Conservation (phyloP, 2,113 vertebrate genomes). For the Pseudopodoces humilis region DNA sequence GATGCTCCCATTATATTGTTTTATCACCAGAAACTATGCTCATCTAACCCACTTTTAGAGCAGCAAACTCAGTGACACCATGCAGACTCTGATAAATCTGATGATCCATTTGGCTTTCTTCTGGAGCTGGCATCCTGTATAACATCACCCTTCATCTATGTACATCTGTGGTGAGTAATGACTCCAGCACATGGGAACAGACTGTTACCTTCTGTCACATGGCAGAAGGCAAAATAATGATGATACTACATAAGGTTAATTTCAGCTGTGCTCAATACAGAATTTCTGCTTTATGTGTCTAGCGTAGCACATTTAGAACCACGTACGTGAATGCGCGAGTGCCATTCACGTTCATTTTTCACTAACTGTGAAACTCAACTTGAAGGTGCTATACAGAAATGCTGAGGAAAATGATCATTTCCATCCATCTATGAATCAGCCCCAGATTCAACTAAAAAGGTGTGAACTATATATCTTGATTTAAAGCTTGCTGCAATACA, state of each 20-base stretch:
- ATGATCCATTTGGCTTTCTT: constrained; percentile 7
- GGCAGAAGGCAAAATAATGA: constrained; percentile 3
- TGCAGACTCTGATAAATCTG: neutral
- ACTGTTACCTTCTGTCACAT: constrained; percentile 1
- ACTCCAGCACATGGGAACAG: neutral
- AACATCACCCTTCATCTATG: neutral
- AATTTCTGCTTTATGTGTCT: neutral
- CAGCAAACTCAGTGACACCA: neutral
- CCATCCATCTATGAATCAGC: neutral
- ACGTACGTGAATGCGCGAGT: neutral
- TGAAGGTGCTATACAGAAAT: neutral
- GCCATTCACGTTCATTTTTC: neutral
- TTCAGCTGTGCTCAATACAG: neutral
- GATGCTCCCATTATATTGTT: neutral
- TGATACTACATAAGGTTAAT: neutral
- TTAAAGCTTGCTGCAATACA: neutral
- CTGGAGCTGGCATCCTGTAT: neutral
- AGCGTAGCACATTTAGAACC: neutral
- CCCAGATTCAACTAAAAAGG: neutral
- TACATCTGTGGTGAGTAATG: neutral
- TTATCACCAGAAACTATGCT: neutral
- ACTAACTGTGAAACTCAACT: neutral
- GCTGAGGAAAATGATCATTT: neutral
- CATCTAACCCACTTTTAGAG: neutral
- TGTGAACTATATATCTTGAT: neutral